Evolutionary conservation across 2,797 vertebrate species (phyloP), one percentile per base, ranked within the genome.

Genomic region (Paedocypris micromegethes): DNA sequence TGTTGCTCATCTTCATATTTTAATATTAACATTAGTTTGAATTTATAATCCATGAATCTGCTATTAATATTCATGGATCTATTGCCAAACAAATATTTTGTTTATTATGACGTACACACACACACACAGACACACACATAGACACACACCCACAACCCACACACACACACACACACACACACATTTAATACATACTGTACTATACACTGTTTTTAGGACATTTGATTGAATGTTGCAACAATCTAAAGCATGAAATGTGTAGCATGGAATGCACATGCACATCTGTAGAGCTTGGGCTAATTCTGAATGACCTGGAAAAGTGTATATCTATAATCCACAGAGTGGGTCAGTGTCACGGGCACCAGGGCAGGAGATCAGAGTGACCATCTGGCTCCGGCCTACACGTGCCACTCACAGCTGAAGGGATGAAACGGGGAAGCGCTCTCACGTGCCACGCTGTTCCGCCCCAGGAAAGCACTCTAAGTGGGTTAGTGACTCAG

Each of bases 401-500:
- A 73, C 83, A 85, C 68, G 65, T 84, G 82, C 67, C 70, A 69
- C 9, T 9, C 3, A 7, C 70, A 64, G 76, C 69, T 78, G 72
- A 77, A 71, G 72, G 68, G 78, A 81, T 79, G 67, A 81, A 65
- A 60, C 38, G 40, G 57, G 71, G 49, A 58, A 68, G 83, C 70
- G 65, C 65, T 58, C 69, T 78, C 75, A 74, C 44, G 38, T 75
- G 76, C 61, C 7, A 41, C 72, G 72, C 72, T 59, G 62, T 76
- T 71, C 66, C 68, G 58, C 77, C 75, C 47, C 44, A 2, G 70
- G 68, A 74, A 58, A 55, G 60, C 58, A 37, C 37, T 50, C 4
- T 74, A 79, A 82, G 73, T 83, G 64, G 77, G 78, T 81, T 80
- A 81, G 72, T 79, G 81, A 81, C 76, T 83, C 68, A 79, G 72